These are phyloP conservation scores for Ametastegia equiseti DNA, from an alignment of 2,888 invertebrate species.

Conservation along the genomic window DNA sequence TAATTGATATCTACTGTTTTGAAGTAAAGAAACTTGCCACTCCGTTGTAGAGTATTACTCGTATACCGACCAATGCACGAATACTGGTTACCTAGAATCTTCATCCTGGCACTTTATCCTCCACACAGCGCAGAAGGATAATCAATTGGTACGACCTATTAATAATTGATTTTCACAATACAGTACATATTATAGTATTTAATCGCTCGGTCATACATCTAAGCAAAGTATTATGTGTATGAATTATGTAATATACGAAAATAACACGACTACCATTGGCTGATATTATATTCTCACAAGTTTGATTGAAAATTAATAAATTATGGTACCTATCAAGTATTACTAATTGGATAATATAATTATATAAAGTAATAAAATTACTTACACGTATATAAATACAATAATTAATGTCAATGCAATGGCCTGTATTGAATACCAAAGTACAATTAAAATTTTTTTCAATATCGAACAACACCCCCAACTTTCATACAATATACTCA, in stretches of 20 bases:
- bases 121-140: background rate
- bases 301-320: background rate
- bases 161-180: background rate
- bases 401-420: constrained; percentile 27
- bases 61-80: background rate
- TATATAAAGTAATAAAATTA: background rate
- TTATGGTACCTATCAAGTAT: background rate
- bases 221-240: background rate
- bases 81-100: background rate
- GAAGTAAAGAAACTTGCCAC: background rate
- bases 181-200: no score
- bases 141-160: background rate
- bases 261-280: constrained; percentile 22
- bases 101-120: background rate
- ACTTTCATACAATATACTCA: constrained; percentile 52
- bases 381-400: background rate
- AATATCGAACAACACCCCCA: constrained; percentile 52
- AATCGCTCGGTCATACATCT: constrained; percentile 32
- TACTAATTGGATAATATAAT: background rate
- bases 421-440: constrained; percentile 37
- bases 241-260: background rate
- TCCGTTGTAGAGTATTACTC: background rate
- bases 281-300: constrained; percentile 32
- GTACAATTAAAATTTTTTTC: constrained; percentile 39
- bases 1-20: background rate